Evolutionary conservation across 1,140 invertebrate species (phyloP).

Genomic region (Gerris buenoi): DNA sequence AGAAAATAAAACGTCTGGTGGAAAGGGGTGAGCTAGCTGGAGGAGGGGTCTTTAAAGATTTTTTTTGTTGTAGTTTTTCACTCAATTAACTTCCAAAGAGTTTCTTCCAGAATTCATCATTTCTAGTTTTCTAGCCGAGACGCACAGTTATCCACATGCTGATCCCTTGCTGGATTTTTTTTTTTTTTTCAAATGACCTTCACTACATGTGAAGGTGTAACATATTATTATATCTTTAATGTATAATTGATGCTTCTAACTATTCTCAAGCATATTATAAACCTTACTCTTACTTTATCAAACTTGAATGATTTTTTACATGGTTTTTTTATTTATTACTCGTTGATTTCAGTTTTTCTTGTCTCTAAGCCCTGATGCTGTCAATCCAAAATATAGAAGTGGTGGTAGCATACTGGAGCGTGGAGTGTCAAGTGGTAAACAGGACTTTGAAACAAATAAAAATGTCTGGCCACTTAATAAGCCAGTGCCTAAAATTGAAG

Average conservation of each 20-base stretch:
- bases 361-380: conserved; percentile 9
- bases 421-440: conserved; percentile 48
- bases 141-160: too few relatives aligned
- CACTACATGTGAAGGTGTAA: not conserved
- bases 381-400: conserved; percentile 10
- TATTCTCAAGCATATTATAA: too few relatives aligned
- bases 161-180: not conserved
- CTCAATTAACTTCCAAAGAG: too few relatives aligned
- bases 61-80: too few relatives aligned
- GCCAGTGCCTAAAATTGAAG: conserved; percentile 60
- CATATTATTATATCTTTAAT: not conserved
- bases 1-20: too few relatives aligned
- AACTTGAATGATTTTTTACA: too few relatives aligned
- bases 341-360: conserved; percentile 25
- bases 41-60: too few relatives aligned
- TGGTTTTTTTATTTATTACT: not conserved
- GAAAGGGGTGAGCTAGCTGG: too few relatives aligned
- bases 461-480: conserved; percentile 64
- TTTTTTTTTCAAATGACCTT: not conserved
- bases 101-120: too few relatives aligned
- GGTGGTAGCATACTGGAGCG: conserved; percentile 29
- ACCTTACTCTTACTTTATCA: too few relatives aligned
- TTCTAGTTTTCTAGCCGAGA: too few relatives aligned
- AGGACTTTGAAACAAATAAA: conserved; percentile 53
- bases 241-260: too few relatives aligned